Percentiles rank a stretch among this genome's conserved stretches.
These are phyloP conservation scores for Graphium colonna DNA, from an alignment of 2,888 invertebrate genomes.

Conservation along the genomic window DNA sequence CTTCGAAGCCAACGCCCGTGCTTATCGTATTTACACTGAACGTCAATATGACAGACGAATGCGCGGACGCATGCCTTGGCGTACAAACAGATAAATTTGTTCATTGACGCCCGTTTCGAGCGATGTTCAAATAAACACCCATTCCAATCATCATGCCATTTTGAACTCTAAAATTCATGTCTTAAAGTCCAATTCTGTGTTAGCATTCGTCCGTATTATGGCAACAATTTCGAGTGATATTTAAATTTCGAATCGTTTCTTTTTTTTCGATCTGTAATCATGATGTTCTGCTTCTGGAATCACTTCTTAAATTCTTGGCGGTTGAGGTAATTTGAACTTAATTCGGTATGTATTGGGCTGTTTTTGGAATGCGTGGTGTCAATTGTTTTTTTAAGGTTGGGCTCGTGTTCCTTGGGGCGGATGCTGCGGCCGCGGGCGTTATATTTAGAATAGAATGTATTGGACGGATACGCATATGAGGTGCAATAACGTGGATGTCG, in stretches of 20 bases:
- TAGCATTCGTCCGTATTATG: conserved; percentile 25
- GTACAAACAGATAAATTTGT: conserved; percentile 48
- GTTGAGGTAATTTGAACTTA: conserved; percentile 28
- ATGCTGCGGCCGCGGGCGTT: conserved; percentile 45
- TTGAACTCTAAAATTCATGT: conserved; percentile 21
- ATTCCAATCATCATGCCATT: conserved; percentile 15
- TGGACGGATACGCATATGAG: conserved; percentile 52
- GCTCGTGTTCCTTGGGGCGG: conserved; percentile 45
- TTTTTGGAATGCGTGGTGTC: conserved; percentile 25
- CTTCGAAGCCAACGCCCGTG: conserved; percentile 23
- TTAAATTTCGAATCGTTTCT: conserved; percentile 51
- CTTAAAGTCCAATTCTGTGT: conserved; percentile 25
- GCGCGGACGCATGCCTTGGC: conserved; percentile 40
- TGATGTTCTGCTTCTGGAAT: conserved; percentile 49
- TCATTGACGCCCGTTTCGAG: conserved; percentile 39
- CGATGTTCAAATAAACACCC: conserved; percentile 39
- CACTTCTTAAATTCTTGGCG: conserved; percentile 37
- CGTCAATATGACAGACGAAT: conserved; percentile 42
- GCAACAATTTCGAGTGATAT: conserved; percentile 48
- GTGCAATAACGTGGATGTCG: conserved; percentile 45
- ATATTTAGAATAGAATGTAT: conserved; percentile 50
- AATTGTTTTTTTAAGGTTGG: conserved; percentile 43
- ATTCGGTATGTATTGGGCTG: conserved; percentile 28
- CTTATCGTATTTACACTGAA: conserved; percentile 35
- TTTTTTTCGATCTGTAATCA: conserved; percentile 44